Conservation (phyloP, 2,113 vertebrate species). For the Microcebus ravelobensis region DNA sequence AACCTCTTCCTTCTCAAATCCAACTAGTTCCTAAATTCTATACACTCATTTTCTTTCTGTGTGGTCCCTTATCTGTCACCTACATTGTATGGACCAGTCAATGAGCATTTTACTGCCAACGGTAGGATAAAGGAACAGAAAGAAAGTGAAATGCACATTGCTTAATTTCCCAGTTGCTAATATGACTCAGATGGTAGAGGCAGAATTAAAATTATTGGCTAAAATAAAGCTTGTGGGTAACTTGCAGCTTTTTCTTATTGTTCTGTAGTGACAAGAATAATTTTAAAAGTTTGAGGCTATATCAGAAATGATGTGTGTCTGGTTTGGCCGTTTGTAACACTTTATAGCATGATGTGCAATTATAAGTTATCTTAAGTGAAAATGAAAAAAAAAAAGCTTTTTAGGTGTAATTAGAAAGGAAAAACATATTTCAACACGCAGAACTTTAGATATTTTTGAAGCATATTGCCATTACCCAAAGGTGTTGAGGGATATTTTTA, state of each 20-base stretch:
- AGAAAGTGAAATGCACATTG: conserved; percentile 24
- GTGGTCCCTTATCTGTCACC: neutral
- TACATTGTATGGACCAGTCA: neutral
- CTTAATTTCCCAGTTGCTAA: neutral
- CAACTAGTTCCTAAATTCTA: neutral
- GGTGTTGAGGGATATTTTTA: neutral
- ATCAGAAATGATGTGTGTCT: neutral
- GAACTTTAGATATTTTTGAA: neutral
- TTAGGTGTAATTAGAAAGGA: conserved; percentile 9
- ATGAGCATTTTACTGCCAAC: neutral
- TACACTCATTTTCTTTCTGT: neutral
- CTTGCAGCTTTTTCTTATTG: neutral
- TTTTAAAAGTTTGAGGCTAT: neutral
- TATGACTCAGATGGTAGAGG: neutral
- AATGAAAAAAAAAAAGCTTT: neutral
- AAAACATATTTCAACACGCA: neutral
- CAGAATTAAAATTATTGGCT: neutral
- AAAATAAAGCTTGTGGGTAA: neutral
- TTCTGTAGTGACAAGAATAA: neutral
- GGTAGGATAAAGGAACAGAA: neutral
- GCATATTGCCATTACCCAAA: neutral
- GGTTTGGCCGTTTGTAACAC: neutral
- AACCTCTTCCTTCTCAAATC: neutral
- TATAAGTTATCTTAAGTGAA: conserved; percentile 31
- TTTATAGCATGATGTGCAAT: neutral